Evolutionary conservation across 2,888 invertebrate genomes (phyloP), one percentile per base, ranked within the genome.

Genomic region (Tetragnatha montana): DNA sequence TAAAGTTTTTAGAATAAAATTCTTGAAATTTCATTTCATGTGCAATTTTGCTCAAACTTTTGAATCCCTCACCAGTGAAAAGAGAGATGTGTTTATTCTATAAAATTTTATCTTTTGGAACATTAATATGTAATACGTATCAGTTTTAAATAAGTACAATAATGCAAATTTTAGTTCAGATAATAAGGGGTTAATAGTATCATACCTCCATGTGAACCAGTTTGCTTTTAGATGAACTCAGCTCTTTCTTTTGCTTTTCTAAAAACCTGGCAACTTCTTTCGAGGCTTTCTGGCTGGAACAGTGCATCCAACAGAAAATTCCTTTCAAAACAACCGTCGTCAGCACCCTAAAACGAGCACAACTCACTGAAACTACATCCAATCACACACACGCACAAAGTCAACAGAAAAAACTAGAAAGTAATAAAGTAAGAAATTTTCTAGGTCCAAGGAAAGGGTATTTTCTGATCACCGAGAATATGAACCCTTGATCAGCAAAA

Each of bases 141-240:
- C 35, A 35, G 35, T 35, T 35, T 35, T 35, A 35, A 4, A 35
- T n/a, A 35, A 35, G 4, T 35, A 35, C 35, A 35, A 4, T 35
- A 35, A 35, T 2, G 35, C 35, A 35, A 35, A 35, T 35, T 35
- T 35, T 35, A 35, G 35, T 35, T 35, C 35, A 35, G 35, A 35
- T 35, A 35, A 35, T 35, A 35, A 35, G 35, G 35, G 35, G 35
- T 4, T 35, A 35, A 35, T 35, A n/a, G n/a, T n/a, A 35, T 35
- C 75, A 35, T 87, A 90, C 89, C 78, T 90, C 89, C 81, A 90
- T 81, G 19, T 90, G 89, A 6, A 90, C 75, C 14, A 90, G 82
- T 82, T 83, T 82, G 21, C 89, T 87, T 71, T 83, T 87, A 0
- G 89, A 90, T 8, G 79, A 19, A 19, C 89, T 89, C 17, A 89